Conservation (phyloP, 1,140 invertebrate species). For the Schlechtendalia chinensis region DNA sequence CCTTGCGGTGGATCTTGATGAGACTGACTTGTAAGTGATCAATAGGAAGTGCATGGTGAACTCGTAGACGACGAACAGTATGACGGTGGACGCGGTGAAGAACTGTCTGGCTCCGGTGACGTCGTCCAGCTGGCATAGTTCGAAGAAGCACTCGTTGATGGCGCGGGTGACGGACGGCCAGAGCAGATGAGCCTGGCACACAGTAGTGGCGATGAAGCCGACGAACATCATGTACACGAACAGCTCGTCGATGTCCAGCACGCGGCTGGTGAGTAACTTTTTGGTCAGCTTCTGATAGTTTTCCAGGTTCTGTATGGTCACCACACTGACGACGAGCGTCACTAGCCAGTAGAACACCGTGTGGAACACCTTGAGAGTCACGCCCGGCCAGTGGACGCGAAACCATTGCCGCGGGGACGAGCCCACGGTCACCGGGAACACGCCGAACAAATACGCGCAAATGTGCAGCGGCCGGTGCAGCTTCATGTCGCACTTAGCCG, state of each 20-base stretch:
- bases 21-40: conserved; percentile 22
- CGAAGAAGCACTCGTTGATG: conserved; percentile 16
- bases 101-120: background rate
- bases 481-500: background rate
- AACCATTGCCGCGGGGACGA: background rate
- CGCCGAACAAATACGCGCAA: conserved; percentile 10
- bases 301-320: background rate
- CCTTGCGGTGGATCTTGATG: no score
- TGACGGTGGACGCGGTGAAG: background rate
- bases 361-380: background rate
- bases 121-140: conserved; percentile 12
- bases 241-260: conserved; percentile 19
- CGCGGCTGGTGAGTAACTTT: background rate
- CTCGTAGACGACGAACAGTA: background rate
- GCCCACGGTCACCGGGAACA: background rate
- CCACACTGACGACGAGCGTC: background rate
- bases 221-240: conserved; percentile 16
- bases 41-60: conserved; percentile 20
- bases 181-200: background rate
- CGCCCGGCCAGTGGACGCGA: background rate
- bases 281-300: background rate
- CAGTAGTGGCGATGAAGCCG: background rate
- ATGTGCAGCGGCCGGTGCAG: conserved; percentile 14
- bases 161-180: conserved; percentile 12
- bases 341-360: conserved; percentile 3